Evolutionary conservation across 1,140 invertebrate genomes (phyloP), one percentile per base, ranked within the genome.

Genomic region (Brachionus asplanchnoidis): DNA sequence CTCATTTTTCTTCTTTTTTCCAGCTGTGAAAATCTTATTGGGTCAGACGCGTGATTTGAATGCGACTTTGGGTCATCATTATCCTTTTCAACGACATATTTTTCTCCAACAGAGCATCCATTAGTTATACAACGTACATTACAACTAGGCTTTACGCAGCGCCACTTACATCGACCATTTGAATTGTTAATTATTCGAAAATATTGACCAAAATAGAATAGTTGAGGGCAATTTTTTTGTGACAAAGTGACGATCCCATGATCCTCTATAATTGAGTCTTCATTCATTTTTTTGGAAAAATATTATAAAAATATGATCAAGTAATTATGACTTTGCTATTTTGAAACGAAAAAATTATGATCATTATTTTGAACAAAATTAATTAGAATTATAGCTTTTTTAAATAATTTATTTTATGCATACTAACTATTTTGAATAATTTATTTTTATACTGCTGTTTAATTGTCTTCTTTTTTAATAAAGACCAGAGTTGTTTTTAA

Each of bases 321-420:
- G 60, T n/a, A 6, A 6, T 65, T n/a, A 26, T 65, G 60, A 65
- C 60, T 65, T 65, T 14, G 60, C 60, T 65, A 65, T 65, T 65
- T 65, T 65, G 60, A 65, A 65, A 65, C 60, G 26, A 65, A 65
- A 65, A 65, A 65, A 65, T 65, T 65, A 65, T 65, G 60, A 65
- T 17, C 60, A 65, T 65, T 26, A 65, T 65, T 60, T 65, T 65
- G 60, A 65, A 26, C 14, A 65, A 65, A 28, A 28, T 68, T 28
- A 28, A 11, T 32, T n/a, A n/a, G n/a, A n/a, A n/a, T n/a, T n/a
- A n/a, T n/a, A n/a, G n/a, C n/a, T 50, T 14, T 50, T 50, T 50
- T 3, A 50, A 50, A 50, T 50, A 50, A 50, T 14, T 50, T 36
- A 36, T 36, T 36, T 36, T 36, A n/a, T n/a, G n/a, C n/a, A n/a